A percentile compares a stretch with the other conserved stretches of the same genome.
Conservation (phyloP, 2,797 vertebrate genomes). For the Enteromius fasciolatus region DNA sequence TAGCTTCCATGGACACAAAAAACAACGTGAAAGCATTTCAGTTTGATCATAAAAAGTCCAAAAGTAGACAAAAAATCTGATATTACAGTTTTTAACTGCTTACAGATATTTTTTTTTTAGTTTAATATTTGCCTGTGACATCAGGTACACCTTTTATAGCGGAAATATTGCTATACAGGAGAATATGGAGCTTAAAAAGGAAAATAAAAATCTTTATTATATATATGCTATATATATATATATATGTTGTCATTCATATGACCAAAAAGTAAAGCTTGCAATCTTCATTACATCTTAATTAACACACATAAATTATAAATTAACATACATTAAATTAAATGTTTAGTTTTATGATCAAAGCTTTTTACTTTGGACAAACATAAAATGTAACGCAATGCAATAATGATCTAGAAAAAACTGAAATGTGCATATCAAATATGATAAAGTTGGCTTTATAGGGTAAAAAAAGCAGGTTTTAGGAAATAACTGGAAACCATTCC, state of each 20-base stretch:
- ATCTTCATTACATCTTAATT: too few species aligned
- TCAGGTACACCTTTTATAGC: neutral
- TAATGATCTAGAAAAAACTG: neutral
- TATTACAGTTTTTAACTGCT: too few species aligned
- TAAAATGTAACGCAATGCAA: neutral
- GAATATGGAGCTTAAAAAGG: neutral
- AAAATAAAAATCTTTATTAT: too few species aligned
- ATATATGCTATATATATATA: too few species aligned
- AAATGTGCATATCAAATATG: neutral
- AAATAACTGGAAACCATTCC: neutral
- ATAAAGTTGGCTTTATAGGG: neutral
- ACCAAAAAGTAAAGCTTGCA: too few species aligned
- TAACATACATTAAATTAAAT: too few species aligned
- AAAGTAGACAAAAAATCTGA: neutral
- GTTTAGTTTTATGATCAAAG: neutral
- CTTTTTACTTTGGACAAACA: neutral
- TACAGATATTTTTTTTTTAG: neutral
- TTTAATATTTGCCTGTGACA: neutral
- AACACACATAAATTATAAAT: too few species aligned
- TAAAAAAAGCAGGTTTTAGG: neutral
- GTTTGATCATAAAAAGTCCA: neutral
- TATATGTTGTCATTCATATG: too few species aligned
- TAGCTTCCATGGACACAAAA: neutral
- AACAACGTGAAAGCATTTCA: neutral
- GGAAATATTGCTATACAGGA: neutral